Evolutionary conservation across 2,113 vertebrate genomes (phyloP).

Genomic region (Chloropsis hardwickii): DNA sequence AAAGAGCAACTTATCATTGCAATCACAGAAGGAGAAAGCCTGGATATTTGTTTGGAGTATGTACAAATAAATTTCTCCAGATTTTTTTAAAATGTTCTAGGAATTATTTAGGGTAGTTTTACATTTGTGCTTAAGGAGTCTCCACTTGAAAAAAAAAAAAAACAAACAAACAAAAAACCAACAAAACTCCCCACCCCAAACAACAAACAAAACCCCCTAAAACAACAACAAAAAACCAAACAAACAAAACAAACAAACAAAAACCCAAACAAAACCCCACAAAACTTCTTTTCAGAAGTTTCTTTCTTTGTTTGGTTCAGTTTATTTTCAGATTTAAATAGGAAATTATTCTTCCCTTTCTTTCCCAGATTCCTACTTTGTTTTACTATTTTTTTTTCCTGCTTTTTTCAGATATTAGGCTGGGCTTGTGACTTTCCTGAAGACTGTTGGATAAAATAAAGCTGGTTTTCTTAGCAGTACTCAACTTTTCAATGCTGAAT

Average conservation of each 20-base stretch:
- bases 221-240: not conserved
- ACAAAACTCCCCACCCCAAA: not conserved
- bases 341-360: not conserved
- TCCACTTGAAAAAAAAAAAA: not conserved
- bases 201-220: accelerated
- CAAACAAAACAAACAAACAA: not conserved
- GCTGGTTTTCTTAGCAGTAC: not conserved
- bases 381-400: not conserved
- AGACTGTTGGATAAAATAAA: not conserved
- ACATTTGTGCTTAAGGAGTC: not conserved
- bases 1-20: not conserved
- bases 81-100: not conserved
- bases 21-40: not conserved
- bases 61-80: not conserved
- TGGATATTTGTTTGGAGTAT: not conserved
- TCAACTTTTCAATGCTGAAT: not conserved
- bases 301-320: not conserved
- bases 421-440: not conserved
- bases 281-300: not conserved
- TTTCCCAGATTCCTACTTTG: not conserved
- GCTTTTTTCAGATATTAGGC: not conserved
- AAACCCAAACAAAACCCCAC: accelerated
- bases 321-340: not conserved
- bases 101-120: not conserved
- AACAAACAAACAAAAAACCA: not conserved